Percentiles rank a stretch among this genome's conserved stretches.
Evolutionary conservation across 2,113 vertebrate species (phyloP).

Genomic region (Cinclus mexicanus): DNA sequence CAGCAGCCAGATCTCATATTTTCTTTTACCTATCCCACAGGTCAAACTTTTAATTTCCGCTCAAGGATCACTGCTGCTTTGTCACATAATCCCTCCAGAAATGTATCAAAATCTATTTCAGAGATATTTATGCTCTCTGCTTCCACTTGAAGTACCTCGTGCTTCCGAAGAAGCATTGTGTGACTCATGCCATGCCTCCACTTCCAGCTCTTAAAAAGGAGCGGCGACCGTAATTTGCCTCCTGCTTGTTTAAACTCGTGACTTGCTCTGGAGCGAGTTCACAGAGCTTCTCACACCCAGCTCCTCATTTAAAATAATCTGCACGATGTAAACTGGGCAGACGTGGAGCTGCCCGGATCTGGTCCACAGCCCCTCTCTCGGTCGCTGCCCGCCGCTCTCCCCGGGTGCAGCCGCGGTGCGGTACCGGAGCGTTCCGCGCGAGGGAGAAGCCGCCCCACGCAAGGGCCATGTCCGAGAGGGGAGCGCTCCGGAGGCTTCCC

Average conservation of each 20-base stretch:
- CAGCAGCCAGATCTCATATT: not conserved
- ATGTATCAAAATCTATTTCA: not conserved
- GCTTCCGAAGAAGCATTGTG: not conserved
- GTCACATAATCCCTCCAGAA: constrained; percentile 1
- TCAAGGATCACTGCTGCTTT: not conserved
- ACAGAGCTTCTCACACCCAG: not conserved
- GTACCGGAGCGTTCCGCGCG: not conserved
- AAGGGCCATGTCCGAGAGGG: not conserved
- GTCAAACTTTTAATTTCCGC: constrained; percentile 8
- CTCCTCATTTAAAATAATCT: not conserved
- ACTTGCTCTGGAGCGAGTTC: not conserved
- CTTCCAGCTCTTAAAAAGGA: not conserved
- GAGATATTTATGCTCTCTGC: not conserved
- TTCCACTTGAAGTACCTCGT: not conserved
- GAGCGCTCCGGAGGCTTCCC: not conserved
- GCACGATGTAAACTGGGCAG: not conserved
- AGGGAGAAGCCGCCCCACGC: not conserved
- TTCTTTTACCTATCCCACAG: not conserved
- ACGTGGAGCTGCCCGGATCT: not conserved
- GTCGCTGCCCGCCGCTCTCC: not conserved
- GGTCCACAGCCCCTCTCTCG: accelerated
- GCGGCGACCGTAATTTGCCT: not conserved
- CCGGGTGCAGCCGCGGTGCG: not conserved
- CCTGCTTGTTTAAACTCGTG: not conserved
- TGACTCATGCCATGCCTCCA: not conserved